Evolutionary conservation across 1,140 invertebrate genomes (phyloP), one percentile per base, ranked within the genome.

Genomic region (Hyles vespertilio): DNA sequence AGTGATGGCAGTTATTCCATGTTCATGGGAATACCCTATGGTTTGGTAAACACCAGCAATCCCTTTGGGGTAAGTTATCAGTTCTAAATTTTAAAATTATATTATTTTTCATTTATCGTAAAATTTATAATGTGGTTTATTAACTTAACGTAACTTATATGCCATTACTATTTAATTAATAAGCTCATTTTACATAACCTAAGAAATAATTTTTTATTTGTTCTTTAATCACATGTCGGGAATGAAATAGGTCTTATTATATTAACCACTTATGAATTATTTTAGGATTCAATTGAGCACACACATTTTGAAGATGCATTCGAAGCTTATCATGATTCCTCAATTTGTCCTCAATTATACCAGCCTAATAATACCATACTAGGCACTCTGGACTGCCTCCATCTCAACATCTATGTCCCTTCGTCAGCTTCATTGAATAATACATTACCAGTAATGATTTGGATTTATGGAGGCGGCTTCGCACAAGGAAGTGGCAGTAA

Each of bases 1-100:
- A 57, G 69, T 3, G 70, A 78, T 62, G 72, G 71, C 8, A 8
- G 71, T 7, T 75, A 78, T 46, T 61, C 61, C 2, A 73, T 77
- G 71, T 79, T 78, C 11, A 49, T 79, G 33, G 77, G 79, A 6
- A 72, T 81, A 69, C 79, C 79, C 4, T 81, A 72, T 32, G 74
- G 50, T 22, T n/a, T 43, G 22, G 58, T 75, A 0, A 51, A 66
- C 11, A 49, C 3, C 2, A 45, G 36, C 3, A 72, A 79, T 64
- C 74, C 73, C 0, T 77, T 77, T 63, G 70, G 74, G 44, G 74
- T 79, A 58, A 66, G 70, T 65, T 40, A 2, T 40, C 5, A 5
- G 36, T 40, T 40, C 36, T 40, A 22, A 22, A 22, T 22, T 22
- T 22, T 22, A 22, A 22, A 22, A 22, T 22, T 2, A 22, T 22